Percentiles rank a stretch among this genome's conserved stretches.
phyloP scores from a whole-genome alignment of 2,888 invertebrate species.

The Scrobipalpa atriplicella region DNA sequence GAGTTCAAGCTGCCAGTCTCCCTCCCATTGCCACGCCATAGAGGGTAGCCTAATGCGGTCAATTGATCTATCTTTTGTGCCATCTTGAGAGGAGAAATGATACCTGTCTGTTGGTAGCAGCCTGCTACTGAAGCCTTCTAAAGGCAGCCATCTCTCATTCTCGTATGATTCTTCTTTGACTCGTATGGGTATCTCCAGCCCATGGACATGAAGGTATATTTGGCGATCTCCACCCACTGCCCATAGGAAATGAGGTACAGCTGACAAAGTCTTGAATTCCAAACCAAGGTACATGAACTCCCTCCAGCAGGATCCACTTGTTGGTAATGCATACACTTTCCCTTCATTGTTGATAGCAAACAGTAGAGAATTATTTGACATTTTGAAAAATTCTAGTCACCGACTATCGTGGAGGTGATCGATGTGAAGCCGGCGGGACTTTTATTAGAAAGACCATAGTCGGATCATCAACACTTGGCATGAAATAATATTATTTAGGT shows the following conservation, averaged over 20 bases:
- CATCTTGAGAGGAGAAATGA: slow-evolving; percentile 93
- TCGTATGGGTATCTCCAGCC: slow-evolving; percentile 94
- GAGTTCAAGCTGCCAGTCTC: slow-evolving; percentile 94
- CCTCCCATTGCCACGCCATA: slow-evolving; percentile 98
- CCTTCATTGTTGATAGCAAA: slow-evolving; percentile 95
- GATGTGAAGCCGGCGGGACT: background rate
- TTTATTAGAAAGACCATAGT: background rate
- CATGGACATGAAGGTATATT: slow-evolving; percentile 95
- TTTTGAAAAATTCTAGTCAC: slow-evolving; percentile 35
- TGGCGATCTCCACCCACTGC: slow-evolving; percentile 96
- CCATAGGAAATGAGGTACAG: slow-evolving; percentile 94
- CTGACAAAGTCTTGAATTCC: slow-evolving; percentile 94
- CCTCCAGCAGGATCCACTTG: slow-evolving; percentile 91
- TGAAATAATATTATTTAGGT: background rate
- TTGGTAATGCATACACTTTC: slow-evolving; percentile 92
- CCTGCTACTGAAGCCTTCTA: slow-evolving; percentile 92
- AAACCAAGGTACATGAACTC: slow-evolving; percentile 93
- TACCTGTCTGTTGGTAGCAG: slow-evolving; percentile 94
- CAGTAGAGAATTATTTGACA: slow-evolving; percentile 87
- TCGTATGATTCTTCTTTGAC: slow-evolving; percentile 96
- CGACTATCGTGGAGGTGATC: background rate
- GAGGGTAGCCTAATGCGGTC: slow-evolving; percentile 94
- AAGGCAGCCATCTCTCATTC: slow-evolving; percentile 96
- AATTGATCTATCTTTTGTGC: slow-evolving; percentile 89
- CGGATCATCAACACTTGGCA: background rate